These are phyloP conservation scores for Poeciliopsis presidionis DNA, from an alignment of 2,797 vertebrate species.

Conservation along the genomic window DNA sequence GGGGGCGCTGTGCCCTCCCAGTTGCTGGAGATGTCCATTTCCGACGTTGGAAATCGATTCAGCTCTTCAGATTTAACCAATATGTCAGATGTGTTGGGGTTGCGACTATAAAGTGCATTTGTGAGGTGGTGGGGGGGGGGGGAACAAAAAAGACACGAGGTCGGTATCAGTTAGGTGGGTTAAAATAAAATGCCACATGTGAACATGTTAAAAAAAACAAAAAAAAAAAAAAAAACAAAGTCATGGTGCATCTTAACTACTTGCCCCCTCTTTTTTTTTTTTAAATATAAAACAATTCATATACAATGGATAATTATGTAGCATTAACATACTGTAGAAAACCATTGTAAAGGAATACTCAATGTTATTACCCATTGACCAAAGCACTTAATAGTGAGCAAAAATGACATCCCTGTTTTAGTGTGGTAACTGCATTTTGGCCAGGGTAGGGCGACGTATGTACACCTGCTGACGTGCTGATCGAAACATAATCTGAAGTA, in stretches of 20 bases:
- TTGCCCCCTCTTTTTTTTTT: conserved; percentile 53
- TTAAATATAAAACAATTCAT: conserved; percentile 59
- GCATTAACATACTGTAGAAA: conserved; percentile 81
- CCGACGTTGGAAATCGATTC: conserved; percentile 27
- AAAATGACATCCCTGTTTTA: conserved; percentile 68
- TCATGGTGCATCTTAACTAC: conserved; percentile 67
- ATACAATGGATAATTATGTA: conserved; percentile 78
- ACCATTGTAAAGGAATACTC: conserved; percentile 74
- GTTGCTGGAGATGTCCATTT: conserved; percentile 52
- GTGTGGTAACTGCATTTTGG: conserved; percentile 69
- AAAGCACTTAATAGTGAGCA: conserved; percentile 81
- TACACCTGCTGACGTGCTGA: conserved; percentile 83
- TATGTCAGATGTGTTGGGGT: conserved; percentile 45
- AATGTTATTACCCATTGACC: conserved; percentile 77
- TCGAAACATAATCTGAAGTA: conserved; percentile 84
- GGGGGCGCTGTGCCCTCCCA: conserved; percentile 65
- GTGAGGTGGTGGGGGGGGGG: conserved; percentile 11
- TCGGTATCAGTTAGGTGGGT: conserved; percentile 54
- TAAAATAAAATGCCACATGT: conserved; percentile 71
- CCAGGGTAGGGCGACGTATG: conserved; percentile 67
- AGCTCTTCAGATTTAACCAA: conserved; percentile 42
- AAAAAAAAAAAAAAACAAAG: conserved; percentile 60
- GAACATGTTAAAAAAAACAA: conserved; percentile 69
- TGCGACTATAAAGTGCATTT: conserved; percentile 58
- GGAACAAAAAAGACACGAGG: conserved; percentile 16